phyloP scores from a whole-genome alignment of 2,113 vertebrate genomes.

The Ancistrus triradiatus region DNA sequence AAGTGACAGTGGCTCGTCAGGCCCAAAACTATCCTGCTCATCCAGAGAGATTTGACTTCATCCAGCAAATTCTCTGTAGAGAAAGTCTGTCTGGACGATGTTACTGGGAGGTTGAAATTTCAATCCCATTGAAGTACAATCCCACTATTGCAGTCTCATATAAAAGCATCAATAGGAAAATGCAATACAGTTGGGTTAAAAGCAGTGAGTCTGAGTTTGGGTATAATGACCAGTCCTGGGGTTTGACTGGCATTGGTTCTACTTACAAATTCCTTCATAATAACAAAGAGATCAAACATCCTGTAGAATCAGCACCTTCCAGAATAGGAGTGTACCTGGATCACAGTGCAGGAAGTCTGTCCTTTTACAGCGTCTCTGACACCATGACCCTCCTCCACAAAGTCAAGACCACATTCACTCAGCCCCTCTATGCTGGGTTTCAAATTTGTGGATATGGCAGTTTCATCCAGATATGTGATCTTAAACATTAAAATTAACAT shows the following conservation, averaged over 20 bases:
- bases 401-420: neutral
- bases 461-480: neutral
- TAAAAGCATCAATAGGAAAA: neutral
- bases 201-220: neutral
- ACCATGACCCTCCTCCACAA: neutral
- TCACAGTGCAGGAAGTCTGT: neutral
- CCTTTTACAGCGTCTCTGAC: slow-evolving; percentile 10
- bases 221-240: neutral
- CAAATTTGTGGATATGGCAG: neutral
- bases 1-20: neutral
- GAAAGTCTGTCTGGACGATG: neutral
- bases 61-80: neutral
- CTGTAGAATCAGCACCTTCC: neutral
- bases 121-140: neutral
- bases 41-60: neutral
- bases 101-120: slow-evolving; percentile 3
- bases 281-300: neutral
- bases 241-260: neutral
- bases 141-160: neutral
- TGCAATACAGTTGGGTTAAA: too few species aligned
- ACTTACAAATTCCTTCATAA: neutral
- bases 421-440: neutral
- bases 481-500: too few species aligned
- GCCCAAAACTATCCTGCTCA: too few species aligned
- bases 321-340: slow-evolving; percentile 11